phyloP scores from a whole-genome alignment of 2,888 invertebrate genomes.

The Azorinus chamasolen region DNA sequence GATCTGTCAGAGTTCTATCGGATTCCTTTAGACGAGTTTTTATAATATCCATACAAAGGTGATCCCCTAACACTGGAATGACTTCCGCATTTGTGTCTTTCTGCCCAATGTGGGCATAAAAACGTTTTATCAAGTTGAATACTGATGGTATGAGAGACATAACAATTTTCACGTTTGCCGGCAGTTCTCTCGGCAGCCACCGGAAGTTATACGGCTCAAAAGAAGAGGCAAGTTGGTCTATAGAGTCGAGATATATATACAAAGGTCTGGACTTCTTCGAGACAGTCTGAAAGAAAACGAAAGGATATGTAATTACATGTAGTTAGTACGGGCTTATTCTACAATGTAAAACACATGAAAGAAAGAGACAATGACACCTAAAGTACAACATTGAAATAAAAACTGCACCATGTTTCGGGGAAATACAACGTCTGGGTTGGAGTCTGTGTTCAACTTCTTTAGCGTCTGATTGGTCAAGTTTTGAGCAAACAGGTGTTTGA shows the following conservation, averaged over 20 bases:
- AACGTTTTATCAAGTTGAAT: slow-evolving; percentile 70
- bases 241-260: slow-evolving; percentile 73
- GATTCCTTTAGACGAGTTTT: slow-evolving; percentile 64
- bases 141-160: slow-evolving; percentile 74
- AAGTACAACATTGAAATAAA: too few species aligned
- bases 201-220: slow-evolving; percentile 73
- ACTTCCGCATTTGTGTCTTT: slow-evolving; percentile 59
- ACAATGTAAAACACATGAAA: too few species aligned
- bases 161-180: slow-evolving; percentile 71
- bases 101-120: slow-evolving; percentile 52
- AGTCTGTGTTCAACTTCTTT: too few species aligned
- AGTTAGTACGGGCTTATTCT: too few species aligned
- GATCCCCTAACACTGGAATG: slow-evolving; percentile 67
- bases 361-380: too few species aligned
- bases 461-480: too few species aligned
- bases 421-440: too few species aligned
- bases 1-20: slow-evolving; percentile 68
- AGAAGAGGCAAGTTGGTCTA: slow-evolving; percentile 74
- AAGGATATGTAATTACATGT: not conserved
- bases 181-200: slow-evolving; percentile 77
- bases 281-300: slow-evolving; percentile 17
- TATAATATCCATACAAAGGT: slow-evolving; percentile 71
- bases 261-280: slow-evolving; percentile 47
- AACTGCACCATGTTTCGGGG: too few species aligned
- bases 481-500: too few species aligned